Evolutionary conservation across 2,888 invertebrate species (phyloP).

Genomic region (Eilema caniola): DNA sequence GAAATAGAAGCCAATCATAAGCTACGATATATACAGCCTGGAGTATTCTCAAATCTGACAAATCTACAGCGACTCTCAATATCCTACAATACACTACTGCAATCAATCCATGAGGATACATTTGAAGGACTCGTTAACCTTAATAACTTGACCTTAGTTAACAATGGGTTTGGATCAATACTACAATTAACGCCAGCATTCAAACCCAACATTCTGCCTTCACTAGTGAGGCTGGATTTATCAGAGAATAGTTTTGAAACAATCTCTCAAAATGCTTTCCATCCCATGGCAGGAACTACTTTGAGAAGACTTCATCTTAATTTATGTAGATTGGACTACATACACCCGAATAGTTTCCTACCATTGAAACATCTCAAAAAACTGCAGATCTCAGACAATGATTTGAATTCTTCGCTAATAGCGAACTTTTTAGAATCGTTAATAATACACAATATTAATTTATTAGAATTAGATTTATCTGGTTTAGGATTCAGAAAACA

Average conservation of each 20-base stretch:
- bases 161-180: constrained; percentile 85
- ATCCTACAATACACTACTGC: constrained; percentile 83
- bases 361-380: constrained; percentile 76
- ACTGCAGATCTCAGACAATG: constrained; percentile 85
- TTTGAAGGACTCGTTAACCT: constrained; percentile 85
- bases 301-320: constrained; percentile 81
- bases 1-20: constrained; percentile 86
- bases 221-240: constrained; percentile 78
- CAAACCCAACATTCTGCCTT: constrained; percentile 75
- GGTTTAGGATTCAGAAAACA: constrained; percentile 84
- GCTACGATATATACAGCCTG: constrained; percentile 79
- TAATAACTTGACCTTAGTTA: constrained; percentile 80
- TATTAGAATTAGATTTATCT: constrained; percentile 81
- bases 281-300: constrained; percentile 74
- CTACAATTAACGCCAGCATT: constrained; percentile 77
- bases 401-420: constrained; percentile 76
- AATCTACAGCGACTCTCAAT: constrained; percentile 84
- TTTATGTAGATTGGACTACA: constrained; percentile 83
- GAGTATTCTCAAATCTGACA: constrained; percentile 80
- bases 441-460: constrained; percentile 69
- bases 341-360: constrained; percentile 82
- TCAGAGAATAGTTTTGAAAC: constrained; percentile 84
- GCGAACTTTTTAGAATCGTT: constrained; percentile 73
- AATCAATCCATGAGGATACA: constrained; percentile 71
- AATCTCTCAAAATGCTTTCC: constrained; percentile 78